Conservation (phyloP, 2,888 invertebrate species). For the Plagodis pulveraria region DNA sequence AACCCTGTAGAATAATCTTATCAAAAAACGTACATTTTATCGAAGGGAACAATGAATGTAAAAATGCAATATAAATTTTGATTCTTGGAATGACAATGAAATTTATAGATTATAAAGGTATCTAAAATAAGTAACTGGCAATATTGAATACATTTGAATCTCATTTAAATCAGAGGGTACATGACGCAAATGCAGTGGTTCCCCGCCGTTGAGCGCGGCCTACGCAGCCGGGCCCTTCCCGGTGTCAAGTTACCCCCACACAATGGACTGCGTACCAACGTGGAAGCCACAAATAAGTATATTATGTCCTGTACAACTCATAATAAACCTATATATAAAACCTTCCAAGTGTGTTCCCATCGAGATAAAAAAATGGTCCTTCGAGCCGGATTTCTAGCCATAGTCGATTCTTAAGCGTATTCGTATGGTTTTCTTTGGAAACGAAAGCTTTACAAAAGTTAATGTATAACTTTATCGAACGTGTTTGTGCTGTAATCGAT, state of each 20-base stretch:
- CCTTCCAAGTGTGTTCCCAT: constrained; percentile 30
- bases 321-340: constrained; percentile 21
- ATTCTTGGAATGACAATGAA: no score
- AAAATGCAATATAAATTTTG: no score
- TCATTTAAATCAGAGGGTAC: constrained; percentile 10
- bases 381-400: constrained; percentile 29
- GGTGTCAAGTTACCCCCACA: constrained; percentile 62
- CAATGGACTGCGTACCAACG: constrained; percentile 49
- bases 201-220: constrained; percentile 70
- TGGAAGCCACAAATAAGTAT: constrained; percentile 50
- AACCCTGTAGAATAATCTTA: no score
- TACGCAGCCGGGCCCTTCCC: constrained; percentile 54
- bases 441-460: constrained; percentile 4
- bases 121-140: no score
- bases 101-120: no score
- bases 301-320: constrained; percentile 33
- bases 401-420: constrained; percentile 18
- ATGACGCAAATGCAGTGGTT: constrained; percentile 44
- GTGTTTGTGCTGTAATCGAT: constrained; percentile 17
- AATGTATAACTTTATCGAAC: constrained; percentile 17
- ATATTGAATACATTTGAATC: not conserved
- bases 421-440: constrained; percentile 10
- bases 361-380: constrained; percentile 35
- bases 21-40: no score
- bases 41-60: no score